Evolutionary conservation across 2,888 invertebrate species (phyloP), one percentile per base, ranked within the genome.

Genomic region (Rosalia funebris): DNA sequence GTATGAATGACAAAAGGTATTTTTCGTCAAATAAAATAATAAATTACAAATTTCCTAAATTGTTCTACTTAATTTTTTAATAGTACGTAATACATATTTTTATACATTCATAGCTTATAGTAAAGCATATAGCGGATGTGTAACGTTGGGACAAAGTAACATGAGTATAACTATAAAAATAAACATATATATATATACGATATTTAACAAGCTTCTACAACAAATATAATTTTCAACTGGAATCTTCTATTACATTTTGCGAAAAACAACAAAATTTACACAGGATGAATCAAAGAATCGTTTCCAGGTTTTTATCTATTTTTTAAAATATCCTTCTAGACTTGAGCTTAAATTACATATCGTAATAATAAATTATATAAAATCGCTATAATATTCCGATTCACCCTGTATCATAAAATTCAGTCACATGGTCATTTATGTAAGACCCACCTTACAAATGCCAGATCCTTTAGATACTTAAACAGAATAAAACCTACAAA

Each of bases 101-200:
- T 76, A 75, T 78, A 79, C 78, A 79, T 76, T 75, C 70, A 78
- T 77, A 78, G 78, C 78, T 73, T 73, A 75, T 73, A 62, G 65
- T 71, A 75, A 77, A 76, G 78, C 77, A 72, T n/a, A n/a, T 76
- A 77, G 78, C 76, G 67, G 69, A 72, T 72, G 71, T 72, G 75
- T 77, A 73, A 75, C 58, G 39, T 65, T 65, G 62, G 65, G 65
- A 61, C 34, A 59, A 64, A 68, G 69, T 64, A 65, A 64, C 62
- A 60, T 46, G 55, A 62, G 60, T 55, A 70, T 74, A 73, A 74
- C 74, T 77, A 77, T 71, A 77, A 76, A 76, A 76, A 77, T 75
- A 75, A 74, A 75, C 68, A 68, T 73, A 70, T 64, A 60, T 74
- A 75, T 68, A 68, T 73, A 70, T 64, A 60, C 63, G 65, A 70